These are phyloP conservation scores for Myotis lucifugus DNA, from an alignment of 2,113 vertebrate species.

Conservation along the genomic window DNA sequence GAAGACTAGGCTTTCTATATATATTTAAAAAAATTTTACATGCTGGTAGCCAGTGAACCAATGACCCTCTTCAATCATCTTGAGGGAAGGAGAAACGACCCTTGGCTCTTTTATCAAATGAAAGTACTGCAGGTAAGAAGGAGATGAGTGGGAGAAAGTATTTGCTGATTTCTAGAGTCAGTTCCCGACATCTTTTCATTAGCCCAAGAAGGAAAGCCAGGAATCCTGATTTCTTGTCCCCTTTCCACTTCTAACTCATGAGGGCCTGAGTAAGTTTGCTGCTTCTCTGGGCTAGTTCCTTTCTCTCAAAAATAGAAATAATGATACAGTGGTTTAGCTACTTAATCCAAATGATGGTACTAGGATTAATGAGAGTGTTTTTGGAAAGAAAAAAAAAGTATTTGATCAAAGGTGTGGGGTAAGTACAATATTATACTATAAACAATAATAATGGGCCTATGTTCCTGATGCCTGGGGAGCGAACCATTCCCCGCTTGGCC, in stretches of 20 bases:
- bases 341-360: slow-evolving; percentile 32
- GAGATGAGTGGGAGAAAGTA: background rate
- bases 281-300: background rate
- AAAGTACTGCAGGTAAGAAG: background rate
- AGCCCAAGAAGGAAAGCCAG: background rate
- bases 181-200: slow-evolving; percentile 22
- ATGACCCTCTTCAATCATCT: background rate
- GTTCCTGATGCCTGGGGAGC: background rate
- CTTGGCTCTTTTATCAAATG: background rate
- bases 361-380: slow-evolving; percentile 58
- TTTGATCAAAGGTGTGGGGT: slow-evolving; percentile 65
- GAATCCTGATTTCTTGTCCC: background rate
- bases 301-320: slow-evolving; percentile 25
- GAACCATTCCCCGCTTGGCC: slow-evolving; percentile 43
- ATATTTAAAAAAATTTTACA: background rate
- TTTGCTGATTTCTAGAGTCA: slow-evolving; percentile 32
- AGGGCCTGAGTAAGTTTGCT: background rate
- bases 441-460: slow-evolving; percentile 61
- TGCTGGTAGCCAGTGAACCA: background rate
- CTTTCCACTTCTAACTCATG: background rate
- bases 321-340: slow-evolving; percentile 19
- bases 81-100: background rate
- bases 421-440: slow-evolving; percentile 62
- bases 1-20: background rate
- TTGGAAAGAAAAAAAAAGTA: slow-evolving; percentile 30